Base-by-base conservation (phyloP, 2,888 invertebrate genomes). In the Melieria crassipennis region DNA sequence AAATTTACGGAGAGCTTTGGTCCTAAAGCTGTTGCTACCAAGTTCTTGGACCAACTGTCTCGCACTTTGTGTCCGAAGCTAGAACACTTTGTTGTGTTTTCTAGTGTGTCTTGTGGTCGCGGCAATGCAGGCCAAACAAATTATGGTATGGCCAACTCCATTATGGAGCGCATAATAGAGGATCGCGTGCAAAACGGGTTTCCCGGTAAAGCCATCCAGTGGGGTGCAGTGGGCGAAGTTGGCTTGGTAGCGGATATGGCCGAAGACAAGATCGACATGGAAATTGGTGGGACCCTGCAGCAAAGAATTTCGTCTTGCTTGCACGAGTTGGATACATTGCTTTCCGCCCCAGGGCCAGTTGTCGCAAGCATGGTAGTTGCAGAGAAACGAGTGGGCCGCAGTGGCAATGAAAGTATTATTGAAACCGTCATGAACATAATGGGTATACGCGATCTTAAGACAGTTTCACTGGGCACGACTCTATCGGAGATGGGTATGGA, bases 401-500 rank as follows among this genome's bases (percentile, higher is more conserved):
- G 89, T 5, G 90, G 90, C 30, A 89, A 91, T 67, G 90, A 90
- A 52, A 91, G 90, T 79, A 89, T 93, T 66, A 91, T 95, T 0
- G 93, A 93, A 76, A 90, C 93, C 43, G 92, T 94, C 2, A 89
- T 92, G 70, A 90, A 91, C 79, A 91, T 92, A 63, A 89, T 91
- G 89, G 90, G 91, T 77, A 89, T 92, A 75, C 89, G 90, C 78
- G 92, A 93, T 80, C 84, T 91, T 81, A 94, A 92, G 86, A 90
- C 90, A 0, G 90, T 92, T 1, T 92, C 93, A 60, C 89, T 90
- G 73, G 91, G 92, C 80, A 90, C 92, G 1, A 91, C 92, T 0
- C 88, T 99, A 3, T 94, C 95, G 1, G 98, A 98, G 84, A 88
- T 99, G 75, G 98, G 98, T 50, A 94, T 99, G 92, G 98, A 99